phyloP scores from a whole-genome alignment of 2,797 vertebrate species.

The Sarcophilus harrisii region DNA sequence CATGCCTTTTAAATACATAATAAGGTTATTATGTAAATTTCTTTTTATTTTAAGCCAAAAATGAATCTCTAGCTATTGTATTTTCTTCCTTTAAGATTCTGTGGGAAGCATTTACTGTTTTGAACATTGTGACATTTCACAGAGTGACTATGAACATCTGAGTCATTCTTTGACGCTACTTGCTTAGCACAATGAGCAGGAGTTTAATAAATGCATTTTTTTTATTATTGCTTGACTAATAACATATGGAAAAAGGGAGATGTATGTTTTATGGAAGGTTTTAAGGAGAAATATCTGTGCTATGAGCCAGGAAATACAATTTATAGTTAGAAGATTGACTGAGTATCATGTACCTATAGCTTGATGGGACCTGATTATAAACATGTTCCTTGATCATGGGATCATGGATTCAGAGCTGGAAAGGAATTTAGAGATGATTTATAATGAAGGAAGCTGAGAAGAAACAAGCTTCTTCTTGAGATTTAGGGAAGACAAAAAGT shows the following conservation, averaged over 20 bases:
- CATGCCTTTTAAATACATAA: background rate
- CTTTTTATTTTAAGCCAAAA: background rate
- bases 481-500: background rate
- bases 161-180: background rate
- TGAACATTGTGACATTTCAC: background rate
- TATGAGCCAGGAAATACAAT: background rate
- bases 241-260: background rate
- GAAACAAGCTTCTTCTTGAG: background rate
- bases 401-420: background rate
- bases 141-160: background rate
- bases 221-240: background rate
- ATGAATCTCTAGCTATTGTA: background rate
- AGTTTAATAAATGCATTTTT: background rate
- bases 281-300: background rate
- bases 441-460: background rate
- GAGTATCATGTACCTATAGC: background rate
- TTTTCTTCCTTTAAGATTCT: background rate
- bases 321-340: background rate
- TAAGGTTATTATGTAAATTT: background rate
- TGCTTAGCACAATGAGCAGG: background rate
- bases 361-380: background rate
- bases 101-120: background rate
- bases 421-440: background rate
- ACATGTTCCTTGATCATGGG: background rate
- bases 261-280: background rate